Conservation (phyloP, 1,140 invertebrate species). For the Anastrepha obliqua region DNA sequence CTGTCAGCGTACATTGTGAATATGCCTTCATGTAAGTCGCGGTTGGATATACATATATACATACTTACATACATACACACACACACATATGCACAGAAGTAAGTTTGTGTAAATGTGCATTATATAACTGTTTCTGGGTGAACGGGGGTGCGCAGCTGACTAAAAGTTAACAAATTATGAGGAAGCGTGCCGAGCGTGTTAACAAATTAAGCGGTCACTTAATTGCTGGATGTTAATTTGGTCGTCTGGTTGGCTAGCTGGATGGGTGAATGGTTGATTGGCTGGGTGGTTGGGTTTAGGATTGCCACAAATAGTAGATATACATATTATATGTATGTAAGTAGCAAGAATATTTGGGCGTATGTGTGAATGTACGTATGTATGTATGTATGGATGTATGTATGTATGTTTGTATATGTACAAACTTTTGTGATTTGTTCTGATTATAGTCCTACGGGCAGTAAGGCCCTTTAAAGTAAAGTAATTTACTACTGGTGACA, state of each 20-base stretch:
- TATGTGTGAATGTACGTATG: not conserved
- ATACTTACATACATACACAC: not conserved
- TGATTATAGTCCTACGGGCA: not conserved
- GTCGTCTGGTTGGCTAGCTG: constrained; percentile 8
- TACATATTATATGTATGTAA: too few relatives aligned
- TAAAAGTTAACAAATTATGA: constrained; percentile 45
- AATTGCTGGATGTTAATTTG: constrained; percentile 38
- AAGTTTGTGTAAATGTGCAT: not conserved
- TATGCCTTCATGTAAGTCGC: not conserved
- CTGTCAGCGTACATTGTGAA: not conserved
- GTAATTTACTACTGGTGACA: too few relatives aligned
- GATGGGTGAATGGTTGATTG: not conserved
- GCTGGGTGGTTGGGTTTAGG: not conserved
- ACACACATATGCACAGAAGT: not conserved
- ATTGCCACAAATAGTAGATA: not conserved
- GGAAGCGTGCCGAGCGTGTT: constrained; percentile 46
- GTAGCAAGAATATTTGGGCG: not conserved
- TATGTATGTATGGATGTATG: not conserved
- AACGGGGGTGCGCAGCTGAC: not conserved
- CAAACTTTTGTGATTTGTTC: not conserved
- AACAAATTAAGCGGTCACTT: constrained; percentile 51
- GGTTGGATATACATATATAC: not conserved
- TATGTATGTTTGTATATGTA: not conserved
- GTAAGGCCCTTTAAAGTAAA: too few relatives aligned
- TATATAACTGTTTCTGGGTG: not conserved